Evolutionary conservation across 2,797 vertebrate genomes (phyloP), one percentile per base, ranked within the genome.

Genomic region (Orestias chungarensis): DNA sequence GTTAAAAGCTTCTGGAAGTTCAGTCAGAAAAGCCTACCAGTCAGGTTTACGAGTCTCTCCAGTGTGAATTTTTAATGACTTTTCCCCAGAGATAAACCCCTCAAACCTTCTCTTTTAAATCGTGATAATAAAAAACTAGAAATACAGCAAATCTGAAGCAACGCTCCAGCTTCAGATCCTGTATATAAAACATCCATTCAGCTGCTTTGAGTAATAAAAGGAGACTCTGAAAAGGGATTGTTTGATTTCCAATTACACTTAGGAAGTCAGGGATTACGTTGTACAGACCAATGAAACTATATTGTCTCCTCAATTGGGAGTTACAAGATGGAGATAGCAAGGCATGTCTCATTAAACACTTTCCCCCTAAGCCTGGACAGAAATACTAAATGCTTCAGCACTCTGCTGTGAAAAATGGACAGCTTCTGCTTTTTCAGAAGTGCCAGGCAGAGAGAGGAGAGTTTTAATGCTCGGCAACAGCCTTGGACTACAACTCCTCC

Each of bases 171-270:
- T 54, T 35, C 68, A 73, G 54, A 71, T 70, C 68, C 67, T 50
- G 55, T 43, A 52, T 43, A 71, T 2, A 78, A 83, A 71, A 59
- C 2, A 42, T 44, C 68, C 80, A 78, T 74, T 57, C 75, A 81
- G 76, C 84, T 78, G 86, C 83, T 78, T 73, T 70, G 77, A 81
- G 81, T 82, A 82, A 90, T 86, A 92, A 92, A 83, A 72, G 38
- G 71, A 84, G 70, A 81, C 76, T 75, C 74, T 78, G 73, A 79
- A 72, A n/a, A 74, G 81, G 75, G 79, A 82, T 52, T 81, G 70
- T 82, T 82, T 87, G 66, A 89, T 86, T 92, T 89, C 83, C 80
- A 89, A 89, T 92, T 86, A 86, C 82, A 89, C 87, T 82, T 84
- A 88, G 79, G 77, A 87, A 91, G 85, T 82, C 70, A 1, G 74